phyloP scores from a whole-genome alignment of 2,888 invertebrate species.

The Lycocerus yunnanus region DNA sequence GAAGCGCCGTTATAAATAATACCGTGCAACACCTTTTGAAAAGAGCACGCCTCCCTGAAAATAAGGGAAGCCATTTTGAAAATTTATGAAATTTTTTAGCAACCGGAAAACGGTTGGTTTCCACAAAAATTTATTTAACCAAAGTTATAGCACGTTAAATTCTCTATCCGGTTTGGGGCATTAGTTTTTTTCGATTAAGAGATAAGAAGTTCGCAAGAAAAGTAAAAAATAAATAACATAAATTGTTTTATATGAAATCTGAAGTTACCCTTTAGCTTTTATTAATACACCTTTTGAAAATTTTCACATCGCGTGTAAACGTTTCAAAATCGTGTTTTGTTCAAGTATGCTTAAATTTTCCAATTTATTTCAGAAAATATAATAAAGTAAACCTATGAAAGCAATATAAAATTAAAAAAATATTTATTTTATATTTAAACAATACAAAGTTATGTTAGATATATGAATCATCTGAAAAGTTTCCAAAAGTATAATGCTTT shows the following conservation, averaged over 20 bases:
- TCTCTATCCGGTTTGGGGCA: too few species aligned
- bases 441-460: background rate
- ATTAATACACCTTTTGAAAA: background rate
- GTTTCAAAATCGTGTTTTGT: background rate
- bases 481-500: constrained; percentile 12
- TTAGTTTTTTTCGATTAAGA: too few species aligned
- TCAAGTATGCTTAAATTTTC: background rate
- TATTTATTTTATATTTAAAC: background rate
- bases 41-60: too few species aligned
- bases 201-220: too few species aligned
- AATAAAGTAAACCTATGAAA: background rate
- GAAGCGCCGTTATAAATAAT: too few species aligned
- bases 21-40: too few species aligned
- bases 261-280: background rate
- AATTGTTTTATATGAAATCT: background rate
- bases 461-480: constrained; percentile 7
- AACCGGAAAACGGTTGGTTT: too few species aligned
- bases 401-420: background rate
- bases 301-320: background rate
- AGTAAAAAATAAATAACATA: too few species aligned
- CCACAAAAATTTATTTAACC: too few species aligned
- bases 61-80: too few species aligned
- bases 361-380: background rate
- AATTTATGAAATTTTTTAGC: too few species aligned
- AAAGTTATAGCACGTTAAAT: too few species aligned